phyloP scores from a whole-genome alignment of 2,888 invertebrate species.

The Ellobium chinense region DNA sequence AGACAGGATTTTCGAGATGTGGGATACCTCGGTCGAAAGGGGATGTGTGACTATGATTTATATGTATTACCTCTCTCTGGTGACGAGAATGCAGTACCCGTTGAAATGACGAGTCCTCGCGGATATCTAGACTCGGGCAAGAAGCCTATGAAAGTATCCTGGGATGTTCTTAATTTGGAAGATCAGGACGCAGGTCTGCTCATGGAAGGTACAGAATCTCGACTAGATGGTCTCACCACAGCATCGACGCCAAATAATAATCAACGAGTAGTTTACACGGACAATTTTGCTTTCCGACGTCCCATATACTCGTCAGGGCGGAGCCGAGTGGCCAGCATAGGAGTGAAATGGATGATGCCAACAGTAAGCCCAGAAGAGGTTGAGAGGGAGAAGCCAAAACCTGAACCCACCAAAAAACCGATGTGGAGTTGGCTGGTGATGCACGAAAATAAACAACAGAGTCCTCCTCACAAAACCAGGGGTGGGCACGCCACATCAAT shows the following conservation, averaged over 20 bases:
- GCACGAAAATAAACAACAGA: not conserved
- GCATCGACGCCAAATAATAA: not conserved
- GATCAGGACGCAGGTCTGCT: not conserved
- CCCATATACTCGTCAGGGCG: conserved; percentile 13
- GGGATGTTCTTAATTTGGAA: not conserved
- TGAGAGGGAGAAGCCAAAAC: not conserved
- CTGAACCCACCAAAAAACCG: not conserved
- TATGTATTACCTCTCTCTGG: conserved; percentile 5
- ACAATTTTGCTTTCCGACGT: conserved; percentile 1
- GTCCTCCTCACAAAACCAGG: not conserved
- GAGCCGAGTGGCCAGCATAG: conserved; percentile 39
- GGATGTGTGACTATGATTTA: not conserved
- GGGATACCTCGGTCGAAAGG: not conserved
- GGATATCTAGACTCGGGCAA: not conserved
- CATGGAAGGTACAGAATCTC: not conserved
- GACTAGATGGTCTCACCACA: not conserved
- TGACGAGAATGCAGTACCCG: not conserved
- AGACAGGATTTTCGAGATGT: conserved; percentile 10
- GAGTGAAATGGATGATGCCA: conserved; percentile 50
- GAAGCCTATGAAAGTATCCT: not conserved
- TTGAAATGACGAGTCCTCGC: not conserved
- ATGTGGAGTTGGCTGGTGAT: conserved; percentile 40
- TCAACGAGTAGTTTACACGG: not conserved
- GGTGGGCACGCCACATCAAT: not conserved
- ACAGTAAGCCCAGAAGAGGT: not conserved